These are phyloP conservation scores for Notodonta ziczac DNA, from an alignment of 2,888 invertebrate genomes.

Conservation along the genomic window DNA sequence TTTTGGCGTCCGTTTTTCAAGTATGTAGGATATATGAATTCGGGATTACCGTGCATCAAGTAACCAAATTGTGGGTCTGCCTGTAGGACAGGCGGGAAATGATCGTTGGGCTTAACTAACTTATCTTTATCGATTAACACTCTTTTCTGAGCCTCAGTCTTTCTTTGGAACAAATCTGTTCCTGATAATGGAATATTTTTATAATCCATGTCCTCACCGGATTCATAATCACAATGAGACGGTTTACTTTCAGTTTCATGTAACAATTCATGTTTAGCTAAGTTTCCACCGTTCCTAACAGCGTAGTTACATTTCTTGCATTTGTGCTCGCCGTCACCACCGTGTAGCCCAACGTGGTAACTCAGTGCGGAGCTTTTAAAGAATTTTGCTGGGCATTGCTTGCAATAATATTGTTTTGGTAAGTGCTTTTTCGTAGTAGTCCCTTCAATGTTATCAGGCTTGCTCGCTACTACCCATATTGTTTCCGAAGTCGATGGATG, in stretches of 20 bases:
- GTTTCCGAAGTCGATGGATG: conserved; percentile 56
- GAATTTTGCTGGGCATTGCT: conserved; percentile 90
- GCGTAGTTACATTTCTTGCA: conserved; percentile 90
- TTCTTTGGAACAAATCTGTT: conserved; percentile 87
- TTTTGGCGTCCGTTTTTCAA: conserved; percentile 90
- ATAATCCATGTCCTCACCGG: conserved; percentile 76
- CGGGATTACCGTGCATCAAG: conserved; percentile 90
- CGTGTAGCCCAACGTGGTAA: conserved; percentile 88
- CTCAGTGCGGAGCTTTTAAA: conserved; percentile 88
- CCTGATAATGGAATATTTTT: conserved; percentile 86
- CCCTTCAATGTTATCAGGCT: conserved; percentile 51
- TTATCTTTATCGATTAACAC: conserved; percentile 78
- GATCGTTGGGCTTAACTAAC: conserved; percentile 80
- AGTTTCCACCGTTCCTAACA: conserved; percentile 87
- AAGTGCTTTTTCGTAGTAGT: conserved; percentile 59
- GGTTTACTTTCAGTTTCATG: conserved; percentile 73
- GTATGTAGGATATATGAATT: conserved; percentile 90
- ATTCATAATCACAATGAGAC: conserved; percentile 72
- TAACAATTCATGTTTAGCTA: conserved; percentile 86
- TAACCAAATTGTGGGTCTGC: conserved; percentile 88
- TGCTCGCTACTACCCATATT: conserved; percentile 74
- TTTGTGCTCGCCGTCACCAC: conserved; percentile 86
- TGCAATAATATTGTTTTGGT: conserved; percentile 80
- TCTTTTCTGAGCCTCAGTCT: conserved; percentile 85
- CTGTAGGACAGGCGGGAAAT: conserved; percentile 80